Percentiles rank a stretch among this genome's conserved stretches.
phyloP scores from a whole-genome alignment of 1,140 invertebrate species.

The Achatina immaculata region DNA sequence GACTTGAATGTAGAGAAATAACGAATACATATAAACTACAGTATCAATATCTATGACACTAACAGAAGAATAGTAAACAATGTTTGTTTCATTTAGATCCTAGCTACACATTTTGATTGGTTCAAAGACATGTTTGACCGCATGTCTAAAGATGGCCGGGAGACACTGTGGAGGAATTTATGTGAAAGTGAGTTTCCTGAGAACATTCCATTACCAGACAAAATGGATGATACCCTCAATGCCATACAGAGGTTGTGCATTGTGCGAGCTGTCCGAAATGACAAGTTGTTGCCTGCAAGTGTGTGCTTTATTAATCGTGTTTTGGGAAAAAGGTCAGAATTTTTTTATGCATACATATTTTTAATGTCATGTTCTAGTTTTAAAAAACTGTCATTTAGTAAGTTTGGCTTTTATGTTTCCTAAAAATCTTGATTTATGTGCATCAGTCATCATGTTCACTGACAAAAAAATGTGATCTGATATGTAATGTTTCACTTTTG shows the following conservation, averaged over 20 bases:
- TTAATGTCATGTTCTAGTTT: too few relatives aligned
- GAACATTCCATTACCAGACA: slow-evolving; percentile 65
- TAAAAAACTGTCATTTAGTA: too few relatives aligned
- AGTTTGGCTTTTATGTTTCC: neutral
- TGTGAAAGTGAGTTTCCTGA: slow-evolving; percentile 70
- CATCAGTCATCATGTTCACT: neutral
- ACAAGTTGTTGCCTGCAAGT: slow-evolving; percentile 66
- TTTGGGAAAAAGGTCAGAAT: slow-evolving; percentile 68
- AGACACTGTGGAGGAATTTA: slow-evolving; percentile 69
- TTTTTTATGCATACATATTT: too few relatives aligned
- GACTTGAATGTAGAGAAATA: too few relatives aligned
- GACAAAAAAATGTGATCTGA: too few relatives aligned
- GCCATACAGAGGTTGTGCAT: slow-evolving; percentile 68
- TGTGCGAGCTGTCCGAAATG: slow-evolving; percentile 66
- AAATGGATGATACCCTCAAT: slow-evolving; percentile 65
- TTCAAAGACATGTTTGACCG: slow-evolving; percentile 68
- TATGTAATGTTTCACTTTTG: too few relatives aligned
- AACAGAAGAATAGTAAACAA: too few relatives aligned
- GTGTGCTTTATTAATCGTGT: slow-evolving; percentile 64
- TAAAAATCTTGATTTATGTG: neutral
- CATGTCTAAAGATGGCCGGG: slow-evolving; percentile 69
- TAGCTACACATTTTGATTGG: slow-evolving; percentile 51
- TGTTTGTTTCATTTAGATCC: slow-evolving; percentile 55
- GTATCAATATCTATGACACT: too few relatives aligned
- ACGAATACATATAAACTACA: too few relatives aligned